These are phyloP conservation scores for Hetaerina titia DNA, from an alignment of 2,888 invertebrate species.

Conservation along the genomic window DNA sequence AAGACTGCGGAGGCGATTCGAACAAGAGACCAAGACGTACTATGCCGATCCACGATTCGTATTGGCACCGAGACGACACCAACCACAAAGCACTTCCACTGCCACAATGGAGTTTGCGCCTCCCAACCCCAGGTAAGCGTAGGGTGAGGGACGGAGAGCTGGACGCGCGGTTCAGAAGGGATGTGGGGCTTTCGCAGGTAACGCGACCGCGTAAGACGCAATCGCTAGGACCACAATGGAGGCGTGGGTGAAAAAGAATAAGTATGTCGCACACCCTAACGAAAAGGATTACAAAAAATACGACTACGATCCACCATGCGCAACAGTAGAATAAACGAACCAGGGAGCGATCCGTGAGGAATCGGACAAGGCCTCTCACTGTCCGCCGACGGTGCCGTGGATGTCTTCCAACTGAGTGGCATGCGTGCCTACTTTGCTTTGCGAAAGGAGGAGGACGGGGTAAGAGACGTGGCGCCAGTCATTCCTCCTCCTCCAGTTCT, in stretches of 20 bases:
- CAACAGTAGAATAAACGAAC: background rate
- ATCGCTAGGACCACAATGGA: background rate
- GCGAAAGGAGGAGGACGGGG: slow-evolving; percentile 15
- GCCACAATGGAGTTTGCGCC: background rate
- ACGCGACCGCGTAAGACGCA: background rate
- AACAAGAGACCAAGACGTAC: slow-evolving; percentile 4
- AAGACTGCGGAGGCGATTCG: background rate
- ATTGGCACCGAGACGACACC: background rate
- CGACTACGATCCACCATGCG: background rate
- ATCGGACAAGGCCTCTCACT: background rate
- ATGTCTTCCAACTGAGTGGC: slow-evolving; percentile 62
- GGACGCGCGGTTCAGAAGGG: background rate
- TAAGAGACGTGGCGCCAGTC: slow-evolving; percentile 67
- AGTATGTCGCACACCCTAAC: background rate
- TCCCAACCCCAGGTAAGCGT: background rate
- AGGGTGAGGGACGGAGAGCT: background rate
- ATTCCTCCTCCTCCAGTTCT: background rate
- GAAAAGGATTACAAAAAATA: background rate
- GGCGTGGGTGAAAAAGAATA: background rate
- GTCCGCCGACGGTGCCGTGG: slow-evolving; percentile 52
- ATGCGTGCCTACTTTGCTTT: slow-evolving; percentile 19
- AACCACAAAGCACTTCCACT: background rate
- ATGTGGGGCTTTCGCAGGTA: background rate
- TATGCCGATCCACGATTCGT: background rate
- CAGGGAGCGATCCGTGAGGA: background rate